A percentile compares a stretch with the other conserved stretches of the same genome.
phyloP scores from a whole-genome alignment of 2,797 vertebrate species.

The Acanthopagrus latus region DNA sequence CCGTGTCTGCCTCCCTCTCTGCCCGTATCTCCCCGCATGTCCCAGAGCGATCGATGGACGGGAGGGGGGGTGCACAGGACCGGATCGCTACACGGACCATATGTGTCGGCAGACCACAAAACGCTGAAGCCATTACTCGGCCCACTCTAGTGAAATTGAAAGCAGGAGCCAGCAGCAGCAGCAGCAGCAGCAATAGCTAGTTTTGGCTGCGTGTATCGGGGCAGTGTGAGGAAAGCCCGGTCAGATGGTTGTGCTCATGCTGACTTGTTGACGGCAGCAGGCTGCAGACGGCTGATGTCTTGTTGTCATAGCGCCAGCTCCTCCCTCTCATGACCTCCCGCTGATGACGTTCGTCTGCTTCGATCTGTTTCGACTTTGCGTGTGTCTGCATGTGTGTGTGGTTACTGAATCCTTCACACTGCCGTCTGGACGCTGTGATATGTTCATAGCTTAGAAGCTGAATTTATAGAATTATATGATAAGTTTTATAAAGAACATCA shows the following conservation, averaged over 20 bases:
- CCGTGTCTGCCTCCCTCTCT: conserved; percentile 68
- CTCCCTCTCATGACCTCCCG: conserved; percentile 62
- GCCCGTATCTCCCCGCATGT: conserved; percentile 55
- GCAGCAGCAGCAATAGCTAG: conserved; percentile 74
- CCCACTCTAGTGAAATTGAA: conserved; percentile 81
- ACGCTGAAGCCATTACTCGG: conserved; percentile 81
- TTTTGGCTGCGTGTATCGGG: conserved; percentile 71
- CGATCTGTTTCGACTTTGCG: conserved; percentile 62
- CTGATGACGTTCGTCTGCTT: conserved; percentile 57
- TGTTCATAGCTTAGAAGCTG: conserved; percentile 16
- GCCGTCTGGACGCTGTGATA: conserved; percentile 4
- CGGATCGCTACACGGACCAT: conserved; percentile 78
- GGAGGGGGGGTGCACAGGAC: conserved; percentile 15
- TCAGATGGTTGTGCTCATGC: conserved; percentile 79
- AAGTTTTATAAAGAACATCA: neutral
- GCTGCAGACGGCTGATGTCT: conserved; percentile 73
- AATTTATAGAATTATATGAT: neutral
- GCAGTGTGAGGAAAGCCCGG: conserved; percentile 71
- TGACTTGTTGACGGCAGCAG: conserved; percentile 77
- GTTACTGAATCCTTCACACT: conserved; percentile 29
- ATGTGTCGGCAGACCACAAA: conserved; percentile 84
- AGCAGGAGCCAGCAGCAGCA: conserved; percentile 80
- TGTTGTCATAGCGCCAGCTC: conserved; percentile 71
- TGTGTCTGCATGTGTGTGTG: conserved; percentile 55
- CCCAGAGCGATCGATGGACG: conserved; percentile 47